Conservation (phyloP, 2,888 invertebrate species). For the Polyploca ridens region DNA sequence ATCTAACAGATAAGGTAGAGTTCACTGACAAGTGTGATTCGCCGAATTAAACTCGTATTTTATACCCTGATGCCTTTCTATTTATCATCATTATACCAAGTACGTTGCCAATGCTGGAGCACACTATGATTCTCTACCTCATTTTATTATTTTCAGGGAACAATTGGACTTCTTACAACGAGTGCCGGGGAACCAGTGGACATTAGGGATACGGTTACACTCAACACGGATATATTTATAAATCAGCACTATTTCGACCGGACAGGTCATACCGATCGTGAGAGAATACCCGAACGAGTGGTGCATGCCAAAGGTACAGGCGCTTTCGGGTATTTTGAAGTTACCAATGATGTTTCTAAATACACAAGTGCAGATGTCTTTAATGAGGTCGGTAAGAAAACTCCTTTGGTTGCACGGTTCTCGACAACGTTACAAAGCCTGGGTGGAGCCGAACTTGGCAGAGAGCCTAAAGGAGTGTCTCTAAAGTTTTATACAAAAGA, state of each 20-base stretch:
- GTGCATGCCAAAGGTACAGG: slow-evolving; percentile 97
- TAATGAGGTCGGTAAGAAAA: slow-evolving; percentile 89
- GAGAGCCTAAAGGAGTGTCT: slow-evolving; percentile 94
- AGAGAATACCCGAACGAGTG: slow-evolving; percentile 95
- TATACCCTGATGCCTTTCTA: too few relatives aligned
- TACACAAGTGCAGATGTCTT: slow-evolving; percentile 91
- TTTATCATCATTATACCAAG: too few relatives aligned
- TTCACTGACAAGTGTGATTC: too few relatives aligned
- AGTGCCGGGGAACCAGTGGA: slow-evolving; percentile 91
- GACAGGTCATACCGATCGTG: slow-evolving; percentile 79
- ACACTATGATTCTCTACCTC: too few relatives aligned
- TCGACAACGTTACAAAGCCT: slow-evolving; percentile 92
- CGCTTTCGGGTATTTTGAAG: slow-evolving; percentile 92
- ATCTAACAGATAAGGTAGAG: too few relatives aligned
- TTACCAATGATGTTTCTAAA: slow-evolving; percentile 91
- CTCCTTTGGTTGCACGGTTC: slow-evolving; percentile 89
- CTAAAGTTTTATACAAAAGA: slow-evolving; percentile 96
- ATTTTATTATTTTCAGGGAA: slow-evolving; percentile 53
- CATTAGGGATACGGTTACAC: slow-evolving; percentile 87
- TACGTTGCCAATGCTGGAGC: too few relatives aligned
- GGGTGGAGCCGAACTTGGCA: slow-evolving; percentile 92
- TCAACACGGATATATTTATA: slow-evolving; percentile 85
- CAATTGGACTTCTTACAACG: slow-evolving; percentile 86
- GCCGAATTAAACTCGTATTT: too few relatives aligned
- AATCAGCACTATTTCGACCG: slow-evolving; percentile 34